Evolutionary conservation across 1,140 invertebrate species (phyloP), one percentile per base, ranked within the genome.

Genomic region (Drosophila tropicalis): DNA sequence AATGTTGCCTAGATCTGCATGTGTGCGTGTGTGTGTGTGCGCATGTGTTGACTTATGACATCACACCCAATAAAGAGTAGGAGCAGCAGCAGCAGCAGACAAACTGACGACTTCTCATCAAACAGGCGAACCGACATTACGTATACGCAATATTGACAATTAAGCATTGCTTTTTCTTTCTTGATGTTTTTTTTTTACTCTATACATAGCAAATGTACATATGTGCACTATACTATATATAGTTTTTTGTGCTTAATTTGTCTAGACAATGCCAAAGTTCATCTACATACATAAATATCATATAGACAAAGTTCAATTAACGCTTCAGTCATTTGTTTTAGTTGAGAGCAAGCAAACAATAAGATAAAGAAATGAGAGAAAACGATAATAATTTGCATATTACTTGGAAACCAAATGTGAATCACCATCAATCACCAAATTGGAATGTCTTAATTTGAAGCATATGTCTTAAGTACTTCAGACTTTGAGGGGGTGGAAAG

Each of bases 261-360:
- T 86, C 83, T 87, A 86, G 83, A 87, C 83, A 87, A 87, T 87
- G 83, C 79, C 83, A 86, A 87, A 86, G 83, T 87, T 86, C 83
- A 86, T 54, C 71, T 62, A 55, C 25, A 61, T 60, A 67, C 25
- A 61, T 60, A 67, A 54, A 75, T 76, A 76, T 70, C 57, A 76
- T 76, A 69, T 76, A 69, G 73, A 55, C 73, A 76, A 81, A 86
- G 81, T 86, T 85, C 82, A 86, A 86, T 86, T 86, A 79, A 76
- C 72, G 62, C 79, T 67, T 51, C 51, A 76, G 71, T 87, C 71
- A 82, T 72, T 66, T 87, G 79, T 60, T 61, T 72, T 64, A 73
- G 72, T 76, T 74, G 58, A 54, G 51, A 61, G 69, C 57, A 79
- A 51, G 29, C 44, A 51, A 65, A 44, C 13, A 54, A 47, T 55